Evolutionary conservation across 1,140 invertebrate genomes (phyloP), one percentile per base, ranked within the genome.

Genomic region (Oppia nitens): DNA sequence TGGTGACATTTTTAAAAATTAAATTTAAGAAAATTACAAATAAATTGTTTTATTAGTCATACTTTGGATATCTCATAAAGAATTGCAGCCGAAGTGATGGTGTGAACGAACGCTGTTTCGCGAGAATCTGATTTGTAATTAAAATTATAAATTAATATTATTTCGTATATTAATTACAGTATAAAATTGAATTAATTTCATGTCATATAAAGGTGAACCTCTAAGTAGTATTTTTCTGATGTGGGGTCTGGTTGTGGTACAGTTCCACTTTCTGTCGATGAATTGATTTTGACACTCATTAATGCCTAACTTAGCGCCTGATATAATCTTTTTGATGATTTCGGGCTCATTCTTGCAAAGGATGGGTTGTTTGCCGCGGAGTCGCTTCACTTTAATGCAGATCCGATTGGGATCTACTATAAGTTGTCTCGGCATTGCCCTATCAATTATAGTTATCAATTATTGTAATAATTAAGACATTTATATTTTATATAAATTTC

Each of bases 271-370:
- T 64, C 92, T 77, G 72, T 89, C 83, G 63, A 84, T 79, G 73
- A 98, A 97, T 73, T 98, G 93, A 72, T 86, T 81, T 68, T 96
- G 88, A 72, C 94, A 98, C 72, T 98, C 94, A n/a, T 79, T 72
- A 45, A 96, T 85, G 2, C 69, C 71, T 28, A 66, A 61, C 26
- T 69, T 63, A 26, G 72, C 72, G 6, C 72, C 72, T 47, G 68
- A 62, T 1, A 68, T 71, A n/a, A 74, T 71, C 29, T 65, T 65
- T 48, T 65, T 64, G 66, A 74, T 77, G 61, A 66, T 59, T 28
- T 60, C 60, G 2, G 65, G 66, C 50, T 66, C 64, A n/a, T 68
- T 68, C 47, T 68, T 66, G 60, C 74, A 76, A 23, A 75, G 73
- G 24, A 72, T 80, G 25, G 77, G 80, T 65, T 86, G 76, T 68